Evolutionary conservation across 2,113 vertebrate species (phyloP), one percentile per base, ranked within the genome.

Genomic region (Urocolius indicus): DNA sequence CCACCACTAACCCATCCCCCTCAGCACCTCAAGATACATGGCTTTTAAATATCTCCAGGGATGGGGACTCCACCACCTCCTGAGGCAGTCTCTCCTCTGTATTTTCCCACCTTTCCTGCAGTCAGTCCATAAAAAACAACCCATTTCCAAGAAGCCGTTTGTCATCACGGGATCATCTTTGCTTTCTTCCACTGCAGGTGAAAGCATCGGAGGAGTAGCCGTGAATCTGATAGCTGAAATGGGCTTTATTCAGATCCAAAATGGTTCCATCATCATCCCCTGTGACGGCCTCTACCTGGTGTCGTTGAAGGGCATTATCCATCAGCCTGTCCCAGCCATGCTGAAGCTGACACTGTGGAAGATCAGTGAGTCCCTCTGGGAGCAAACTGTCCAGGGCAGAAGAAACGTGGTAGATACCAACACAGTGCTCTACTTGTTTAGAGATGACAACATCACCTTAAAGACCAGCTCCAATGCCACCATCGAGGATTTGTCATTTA

Each of bases 241-340:
- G 22, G 95, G 94, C 52, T 30, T 83, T 51, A 84, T 96, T 61
- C 86, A 72, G 71, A 86, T 93, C 86, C 78, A 24, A 23, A 96
- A 97, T 0, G 92, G 90, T 12, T 96, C 95, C 36, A 55, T 97
- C 46, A 2, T 78, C 13, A 89, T 96, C 61, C 8, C 76, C 68
- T 79, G 83, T 3, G 96, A 97, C 5, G 95, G 96, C 61, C 95
- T 96, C 76, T 97, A 97, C 69, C 80, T 97, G 1, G 20, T 93
- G 52, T 96, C 94, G 57, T 27, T 97, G 52, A 54, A 32, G 4
- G 49, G 76, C 2, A 4, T 0, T 4, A 23, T 88, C 63, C 1
- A 23, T 15, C 48, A 49, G 10, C 2, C 3, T 29, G 12, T 17
- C 30, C 21, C 3, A 45, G 20, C 7, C 29, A 32, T 34, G 9